These are phyloP conservation scores for Gulo gulo DNA, from an alignment of 2,113 vertebrate species.

Conservation along the genomic window DNA sequence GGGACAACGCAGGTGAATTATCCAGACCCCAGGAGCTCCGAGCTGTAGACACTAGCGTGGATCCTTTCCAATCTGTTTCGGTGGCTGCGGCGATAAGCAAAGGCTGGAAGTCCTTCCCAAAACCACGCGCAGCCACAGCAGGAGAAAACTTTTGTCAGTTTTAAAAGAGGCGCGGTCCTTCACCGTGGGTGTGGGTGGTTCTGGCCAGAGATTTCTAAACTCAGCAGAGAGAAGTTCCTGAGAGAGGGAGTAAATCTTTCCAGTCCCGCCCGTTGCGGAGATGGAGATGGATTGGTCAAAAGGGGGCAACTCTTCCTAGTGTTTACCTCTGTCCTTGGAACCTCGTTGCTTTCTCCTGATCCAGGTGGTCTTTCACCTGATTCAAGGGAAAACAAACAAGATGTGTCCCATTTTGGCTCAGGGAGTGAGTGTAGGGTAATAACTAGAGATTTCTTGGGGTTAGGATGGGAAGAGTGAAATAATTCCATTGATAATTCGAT, in stretches of 20 bases:
- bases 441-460: background rate
- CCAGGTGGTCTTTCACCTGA: background rate
- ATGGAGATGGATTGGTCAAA: background rate
- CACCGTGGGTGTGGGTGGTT: background rate
- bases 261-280: background rate
- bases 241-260: background rate
- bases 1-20: background rate
- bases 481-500: background rate
- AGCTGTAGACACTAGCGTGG: background rate
- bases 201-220: background rate
- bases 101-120: background rate
- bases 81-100: background rate
- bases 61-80: background rate
- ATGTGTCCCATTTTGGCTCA: background rate
- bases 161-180: slow-evolving; percentile 9
- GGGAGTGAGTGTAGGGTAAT: background rate
- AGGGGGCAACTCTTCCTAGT: background rate
- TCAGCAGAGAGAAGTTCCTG: background rate
- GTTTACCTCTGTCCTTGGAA: background rate
- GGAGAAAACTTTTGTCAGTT: slow-evolving; percentile 47
- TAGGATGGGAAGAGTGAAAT: background rate
- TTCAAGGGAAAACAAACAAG: background rate
- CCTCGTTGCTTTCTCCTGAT: background rate
- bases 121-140: background rate
- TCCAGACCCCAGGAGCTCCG: background rate